Evolutionary conservation across 2,113 vertebrate genomes (phyloP).

Genomic region (Rattus norvegicus): DNA sequence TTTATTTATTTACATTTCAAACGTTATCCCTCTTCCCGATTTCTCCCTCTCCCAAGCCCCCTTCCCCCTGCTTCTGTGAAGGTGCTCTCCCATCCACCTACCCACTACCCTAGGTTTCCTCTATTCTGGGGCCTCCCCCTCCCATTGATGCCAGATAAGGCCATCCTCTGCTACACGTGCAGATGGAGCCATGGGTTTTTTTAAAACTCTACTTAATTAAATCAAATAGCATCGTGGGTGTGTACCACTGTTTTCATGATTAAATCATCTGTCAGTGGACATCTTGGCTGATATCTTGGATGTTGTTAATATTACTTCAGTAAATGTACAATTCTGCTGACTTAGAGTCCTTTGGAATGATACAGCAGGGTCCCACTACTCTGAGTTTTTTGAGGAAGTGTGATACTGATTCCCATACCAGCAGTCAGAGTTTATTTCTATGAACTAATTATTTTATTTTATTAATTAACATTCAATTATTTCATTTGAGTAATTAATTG

Average conservation of each 20-base stretch:
- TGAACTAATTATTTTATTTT: neutral
- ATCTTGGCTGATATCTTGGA: neutral
- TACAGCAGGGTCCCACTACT: neutral
- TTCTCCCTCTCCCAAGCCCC: too few relatives aligned
- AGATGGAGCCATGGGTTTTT: neutral
- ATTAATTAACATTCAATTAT: neutral
- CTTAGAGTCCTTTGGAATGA: neutral
- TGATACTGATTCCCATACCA: neutral
- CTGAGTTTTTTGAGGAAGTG: neutral
- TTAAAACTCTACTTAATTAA: neutral
- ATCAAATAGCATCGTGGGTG: neutral
- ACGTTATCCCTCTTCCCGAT: too few relatives aligned
- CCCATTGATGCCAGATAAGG: too few relatives aligned
- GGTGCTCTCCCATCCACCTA: too few relatives aligned
- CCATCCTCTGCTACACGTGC: too few relatives aligned
- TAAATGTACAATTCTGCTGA: neutral
- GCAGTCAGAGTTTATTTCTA: neutral
- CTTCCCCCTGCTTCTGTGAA: too few relatives aligned
- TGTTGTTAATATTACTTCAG: neutral
- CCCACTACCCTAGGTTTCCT: too few relatives aligned
- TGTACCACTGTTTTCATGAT: neutral
- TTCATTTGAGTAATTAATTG: too few relatives aligned
- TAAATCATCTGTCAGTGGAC: neutral
- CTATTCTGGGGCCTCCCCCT: too few relatives aligned
- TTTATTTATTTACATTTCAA: too few relatives aligned